Evolutionary conservation across 1,140 invertebrate species (phyloP), one percentile per base, ranked within the genome.

Genomic region (Drosophila bipectinata): DNA sequence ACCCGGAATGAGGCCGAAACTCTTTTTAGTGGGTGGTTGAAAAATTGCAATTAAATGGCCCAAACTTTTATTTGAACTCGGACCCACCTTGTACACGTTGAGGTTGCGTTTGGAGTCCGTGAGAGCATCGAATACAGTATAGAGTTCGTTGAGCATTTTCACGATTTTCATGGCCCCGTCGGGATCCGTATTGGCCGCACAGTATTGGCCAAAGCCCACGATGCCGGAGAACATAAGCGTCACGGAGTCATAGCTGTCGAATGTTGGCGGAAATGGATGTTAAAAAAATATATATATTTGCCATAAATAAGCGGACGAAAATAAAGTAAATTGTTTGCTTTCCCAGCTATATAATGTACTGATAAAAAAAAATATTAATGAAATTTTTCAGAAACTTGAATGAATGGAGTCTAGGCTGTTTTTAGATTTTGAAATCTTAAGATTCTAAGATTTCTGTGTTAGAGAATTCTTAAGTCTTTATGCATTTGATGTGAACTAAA

Each of bases 171-270:
- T 98, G 14, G 97, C 97, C 7, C 97, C 97, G 67, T 94, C 94
- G 28, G 96, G 95, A 92, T 98, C 97, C 1, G 96, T 96, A 91
- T 98, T 95, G 39, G 94, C 93, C 2, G 97, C 96, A 90, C 97
- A 98, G 82, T 97, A 97, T 63, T 96, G 94, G 4, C 96, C 95
- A 90, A 98, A 99, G 32, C 97, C 97, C 34, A 98, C 98, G 72
- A 99, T 98, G 26, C 98, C 98, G 21, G 97, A 98, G 93, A 99
- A 99, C 49, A 99, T 94, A 1, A 99, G 93, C 0, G 98, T 99
- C 3, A 98, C 98, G 41, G 94, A 94, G 83, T 97, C 97, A 89
- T 97, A 98, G 52, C 96, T 94, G 53, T 92, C 66, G 67, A 68
- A 32, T 9, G 26, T 34, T 2, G 54, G n/a, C 15, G n/a, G 39